Evolutionary conservation across 2,113 vertebrate genomes (phyloP).

Genomic region (Panthera leo): DNA sequence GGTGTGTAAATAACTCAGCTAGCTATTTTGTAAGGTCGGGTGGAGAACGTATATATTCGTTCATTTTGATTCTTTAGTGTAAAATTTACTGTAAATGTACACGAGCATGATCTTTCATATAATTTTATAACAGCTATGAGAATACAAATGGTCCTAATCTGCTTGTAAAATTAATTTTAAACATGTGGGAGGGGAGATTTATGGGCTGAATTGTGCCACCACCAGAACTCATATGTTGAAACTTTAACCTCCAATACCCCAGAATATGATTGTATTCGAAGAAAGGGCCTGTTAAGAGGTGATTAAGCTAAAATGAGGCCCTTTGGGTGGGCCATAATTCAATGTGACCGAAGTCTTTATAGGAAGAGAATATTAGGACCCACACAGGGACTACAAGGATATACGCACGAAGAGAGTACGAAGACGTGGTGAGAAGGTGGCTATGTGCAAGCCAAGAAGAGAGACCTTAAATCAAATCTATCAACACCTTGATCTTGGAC

Average conservation of each 20-base stretch:
- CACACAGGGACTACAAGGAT: no score
- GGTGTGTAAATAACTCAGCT: not conserved
- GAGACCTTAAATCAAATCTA: not conserved
- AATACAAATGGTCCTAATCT: not conserved
- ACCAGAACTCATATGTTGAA: not conserved
- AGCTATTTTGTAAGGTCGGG: not conserved
- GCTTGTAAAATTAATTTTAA: not conserved
- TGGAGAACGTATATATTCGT: not conserved
- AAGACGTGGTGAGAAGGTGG: not conserved
- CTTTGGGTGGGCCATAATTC: not conserved
- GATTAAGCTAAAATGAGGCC: not conserved
- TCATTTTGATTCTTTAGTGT: not conserved
- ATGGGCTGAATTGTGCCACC: not conserved
- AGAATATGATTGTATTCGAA: not conserved
- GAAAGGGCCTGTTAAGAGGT: not conserved
- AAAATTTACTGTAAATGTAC: not conserved
- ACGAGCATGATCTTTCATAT: not conserved
- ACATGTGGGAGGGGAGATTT: not conserved
- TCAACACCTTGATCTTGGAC: not conserved
- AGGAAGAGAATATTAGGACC: not conserved
- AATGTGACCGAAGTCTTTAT: not conserved
- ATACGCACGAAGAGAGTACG: accelerated
- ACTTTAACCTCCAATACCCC: not conserved
- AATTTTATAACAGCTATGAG: not conserved
- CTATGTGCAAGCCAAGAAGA: no score